phyloP scores from a whole-genome alignment of 2,888 invertebrate genomes.

The Bombyx huttoni region DNA sequence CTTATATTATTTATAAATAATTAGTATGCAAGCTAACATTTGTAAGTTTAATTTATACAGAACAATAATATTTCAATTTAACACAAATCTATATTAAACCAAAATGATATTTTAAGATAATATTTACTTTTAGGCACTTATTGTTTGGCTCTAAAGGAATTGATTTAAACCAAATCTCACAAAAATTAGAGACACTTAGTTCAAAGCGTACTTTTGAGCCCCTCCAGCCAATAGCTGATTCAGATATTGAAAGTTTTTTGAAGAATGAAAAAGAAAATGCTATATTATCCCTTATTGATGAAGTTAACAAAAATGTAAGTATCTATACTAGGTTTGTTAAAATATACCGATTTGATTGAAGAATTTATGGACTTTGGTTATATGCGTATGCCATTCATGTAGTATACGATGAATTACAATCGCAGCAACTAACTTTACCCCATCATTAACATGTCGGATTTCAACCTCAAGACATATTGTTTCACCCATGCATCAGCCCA shows the following conservation, averaged over 20 bases:
- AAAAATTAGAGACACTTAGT: conserved; percentile 90
- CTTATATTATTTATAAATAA: neutral
- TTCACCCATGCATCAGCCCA: too few relatives aligned
- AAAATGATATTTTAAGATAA: too few relatives aligned
- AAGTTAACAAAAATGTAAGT: conserved; percentile 86
- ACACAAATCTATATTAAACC: too few relatives aligned
- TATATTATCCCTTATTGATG: conserved; percentile 90
- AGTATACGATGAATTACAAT: too few relatives aligned
- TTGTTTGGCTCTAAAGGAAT: conserved; percentile 93
- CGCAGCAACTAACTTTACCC: too few relatives aligned
- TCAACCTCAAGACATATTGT: too few relatives aligned
- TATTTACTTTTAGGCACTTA: conserved; percentile 77
- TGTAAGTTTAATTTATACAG: too few relatives aligned
- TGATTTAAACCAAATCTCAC: conserved; percentile 93
- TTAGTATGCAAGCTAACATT: too few relatives aligned
- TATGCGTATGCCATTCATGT: too few relatives aligned
- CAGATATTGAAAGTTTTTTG: conserved; percentile 90
- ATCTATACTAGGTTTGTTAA: neutral
- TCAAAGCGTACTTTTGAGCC: conserved; percentile 90
- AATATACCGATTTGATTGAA: neutral
- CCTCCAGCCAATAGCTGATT: conserved; percentile 90
- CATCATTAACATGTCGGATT: too few relatives aligned
- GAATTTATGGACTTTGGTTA: too few relatives aligned
- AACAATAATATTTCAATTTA: neutral
- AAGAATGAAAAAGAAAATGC: conserved; percentile 96